A percentile compares a stretch with the other conserved stretches of the same genome.
phyloP scores from a whole-genome alignment of 2,888 invertebrate species.

The Boloria selene region DNA sequence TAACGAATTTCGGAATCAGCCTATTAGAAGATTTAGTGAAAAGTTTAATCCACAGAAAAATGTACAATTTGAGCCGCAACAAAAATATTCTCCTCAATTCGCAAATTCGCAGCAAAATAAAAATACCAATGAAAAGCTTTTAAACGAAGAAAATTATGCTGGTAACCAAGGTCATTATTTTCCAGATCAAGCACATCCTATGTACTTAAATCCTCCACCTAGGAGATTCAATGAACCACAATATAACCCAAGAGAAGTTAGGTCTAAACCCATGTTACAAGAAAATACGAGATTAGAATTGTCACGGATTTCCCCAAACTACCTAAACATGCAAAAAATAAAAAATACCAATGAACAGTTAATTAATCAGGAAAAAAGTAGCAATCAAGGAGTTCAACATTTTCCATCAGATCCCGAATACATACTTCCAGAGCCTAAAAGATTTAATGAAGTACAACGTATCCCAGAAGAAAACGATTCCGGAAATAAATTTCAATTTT shows the following conservation, averaged over 20 bases:
- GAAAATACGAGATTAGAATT: slow-evolving; percentile 1
- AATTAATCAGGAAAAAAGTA: background rate
- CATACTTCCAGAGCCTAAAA: background rate
- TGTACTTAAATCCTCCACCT: background rate
- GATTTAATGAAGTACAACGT: background rate
- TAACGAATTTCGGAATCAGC: background rate
- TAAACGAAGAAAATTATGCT: background rate
- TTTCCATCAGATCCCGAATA: background rate
- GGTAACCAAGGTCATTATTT: background rate
- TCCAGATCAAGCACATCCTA: background rate
- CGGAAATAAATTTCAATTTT: background rate
- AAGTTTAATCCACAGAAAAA: background rate
- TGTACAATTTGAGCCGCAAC: background rate
- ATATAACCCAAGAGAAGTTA: background rate
- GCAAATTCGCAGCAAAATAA: background rate
- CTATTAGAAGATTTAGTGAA: background rate
- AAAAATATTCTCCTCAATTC: slow-evolving; percentile 10
- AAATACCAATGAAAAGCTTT: background rate
- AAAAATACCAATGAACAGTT: background rate
- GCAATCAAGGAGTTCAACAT: background rate
- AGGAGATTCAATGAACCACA: background rate
- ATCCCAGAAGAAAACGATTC: background rate
- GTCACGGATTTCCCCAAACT: slow-evolving; percentile 1
- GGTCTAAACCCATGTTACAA: background rate
- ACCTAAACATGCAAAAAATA: background rate